A percentile compares a stretch with the other conserved stretches of the same genome.
These are phyloP conservation scores for Tiliqua scincoides DNA, from an alignment of 2,113 vertebrate species.

Conservation along the genomic window DNA sequence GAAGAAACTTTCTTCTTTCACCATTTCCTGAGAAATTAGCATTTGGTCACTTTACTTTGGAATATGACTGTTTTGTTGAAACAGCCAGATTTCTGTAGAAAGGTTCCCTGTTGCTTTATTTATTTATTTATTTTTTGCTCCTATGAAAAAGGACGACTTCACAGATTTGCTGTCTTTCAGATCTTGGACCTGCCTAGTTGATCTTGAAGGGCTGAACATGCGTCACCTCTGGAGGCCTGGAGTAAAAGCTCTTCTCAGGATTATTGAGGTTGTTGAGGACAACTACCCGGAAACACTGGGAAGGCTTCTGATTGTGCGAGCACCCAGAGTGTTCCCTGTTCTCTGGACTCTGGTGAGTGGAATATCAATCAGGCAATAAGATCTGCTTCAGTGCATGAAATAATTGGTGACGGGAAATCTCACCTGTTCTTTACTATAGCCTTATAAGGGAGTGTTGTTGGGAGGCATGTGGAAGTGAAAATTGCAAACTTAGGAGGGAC, in stretches of 20 bases:
- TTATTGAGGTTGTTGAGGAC: conserved; percentile 86
- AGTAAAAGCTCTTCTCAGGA: conserved; percentile 83
- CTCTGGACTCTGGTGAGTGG: conserved; percentile 86
- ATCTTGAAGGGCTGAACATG: conserved; percentile 87
- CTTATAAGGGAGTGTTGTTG: too few relatives aligned
- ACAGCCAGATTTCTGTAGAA: too few relatives aligned
- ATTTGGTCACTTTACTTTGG: too few relatives aligned
- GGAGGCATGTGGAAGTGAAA: not conserved
- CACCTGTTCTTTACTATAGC: not conserved
- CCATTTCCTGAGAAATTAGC: too few relatives aligned
- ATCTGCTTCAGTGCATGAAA: not conserved
- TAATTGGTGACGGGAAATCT: not conserved
- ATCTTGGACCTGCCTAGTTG: conserved; percentile 87
- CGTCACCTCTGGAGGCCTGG: conserved; percentile 85
- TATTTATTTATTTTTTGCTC: too few relatives aligned
- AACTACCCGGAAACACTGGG: conserved; percentile 87
- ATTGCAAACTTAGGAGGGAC: not conserved
- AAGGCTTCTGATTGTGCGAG: conserved; percentile 81
- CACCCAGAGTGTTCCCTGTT: conserved; percentile 84
- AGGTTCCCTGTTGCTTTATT: too few relatives aligned
- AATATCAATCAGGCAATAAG: not conserved
- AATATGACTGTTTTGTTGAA: too few relatives aligned
- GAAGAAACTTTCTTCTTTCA: too few relatives aligned
- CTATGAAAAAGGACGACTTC: not conserved
- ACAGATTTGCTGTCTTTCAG: conserved; percentile 57